Percentiles rank a stretch among this genome's conserved stretches.
phyloP scores from a whole-genome alignment of 92 coral and sea anemone genomes.

The Epizoanthus illoricatus region DNA sequence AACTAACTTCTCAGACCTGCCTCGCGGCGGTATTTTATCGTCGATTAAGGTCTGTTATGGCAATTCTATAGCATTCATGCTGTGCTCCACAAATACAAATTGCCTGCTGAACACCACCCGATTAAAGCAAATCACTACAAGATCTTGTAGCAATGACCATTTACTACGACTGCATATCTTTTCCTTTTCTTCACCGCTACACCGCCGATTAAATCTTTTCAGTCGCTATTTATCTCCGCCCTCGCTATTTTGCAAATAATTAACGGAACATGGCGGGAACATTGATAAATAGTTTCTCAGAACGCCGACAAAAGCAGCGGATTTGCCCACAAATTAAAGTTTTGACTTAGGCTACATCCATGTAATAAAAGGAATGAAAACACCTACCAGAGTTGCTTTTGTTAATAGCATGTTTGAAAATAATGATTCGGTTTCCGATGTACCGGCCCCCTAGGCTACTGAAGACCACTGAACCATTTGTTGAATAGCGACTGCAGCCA shows the following conservation, averaged over 20 bases:
- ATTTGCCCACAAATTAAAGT: conserved; percentile 31
- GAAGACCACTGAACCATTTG: background rate
- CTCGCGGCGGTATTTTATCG: conserved; percentile 8
- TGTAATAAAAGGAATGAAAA: conserved; percentile 11
- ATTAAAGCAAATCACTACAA: conserved; percentile 31
- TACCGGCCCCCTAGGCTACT: conserved; percentile 25
- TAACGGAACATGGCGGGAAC: conserved; percentile 19
- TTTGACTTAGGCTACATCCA: conserved; percentile 25
- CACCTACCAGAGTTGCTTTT: conserved; percentile 19
- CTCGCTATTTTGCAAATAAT: conserved; percentile 37
- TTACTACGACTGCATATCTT: conserved; percentile 12
- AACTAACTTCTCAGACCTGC: conserved; percentile 10
- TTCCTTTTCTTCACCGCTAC: conserved; percentile 25
- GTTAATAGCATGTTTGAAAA: conserved; percentile 4
- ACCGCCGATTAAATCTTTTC: conserved; percentile 35
- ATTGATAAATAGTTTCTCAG: conserved; percentile 7
- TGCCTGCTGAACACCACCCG: conserved; percentile 13
- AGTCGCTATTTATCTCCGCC: conserved; percentile 9
- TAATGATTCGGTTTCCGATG: conserved; percentile 12
- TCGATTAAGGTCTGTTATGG: background rate
- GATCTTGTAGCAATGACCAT: conserved; percentile 9
- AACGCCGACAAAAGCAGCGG: conserved; percentile 34
- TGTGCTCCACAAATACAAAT: background rate
- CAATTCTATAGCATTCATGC: background rate
- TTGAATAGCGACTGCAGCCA: background rate